These are phyloP conservation scores for Platyscapa corneri DNA, from an alignment of 1,140 invertebrate genomes.

Conservation along the genomic window DNA sequence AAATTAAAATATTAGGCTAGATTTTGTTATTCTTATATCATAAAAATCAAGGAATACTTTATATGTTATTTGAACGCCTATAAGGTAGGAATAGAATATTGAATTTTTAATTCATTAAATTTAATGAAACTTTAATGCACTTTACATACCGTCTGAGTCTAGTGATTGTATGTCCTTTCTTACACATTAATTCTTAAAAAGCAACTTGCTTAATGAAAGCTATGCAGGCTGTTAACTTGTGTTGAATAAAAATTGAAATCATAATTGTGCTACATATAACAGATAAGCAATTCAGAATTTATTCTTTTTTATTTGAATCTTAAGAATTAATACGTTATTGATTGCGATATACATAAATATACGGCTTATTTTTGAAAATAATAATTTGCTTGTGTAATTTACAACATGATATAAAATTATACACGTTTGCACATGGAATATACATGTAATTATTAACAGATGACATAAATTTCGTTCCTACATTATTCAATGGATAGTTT, in stretches of 20 bases:
- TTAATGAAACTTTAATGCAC: background rate
- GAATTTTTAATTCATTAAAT: background rate
- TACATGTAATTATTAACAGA: background rate
- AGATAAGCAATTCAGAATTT: constrained; percentile 27
- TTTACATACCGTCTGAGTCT: background rate
- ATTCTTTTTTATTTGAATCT: constrained; percentile 6
- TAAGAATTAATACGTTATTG: background rate
- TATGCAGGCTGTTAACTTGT: constrained; percentile 11
- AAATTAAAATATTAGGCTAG: constrained; percentile 26
- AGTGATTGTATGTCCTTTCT: constrained; percentile 39
- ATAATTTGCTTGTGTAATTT: too few relatives aligned
- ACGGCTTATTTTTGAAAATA: too few relatives aligned
- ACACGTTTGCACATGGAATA: too few relatives aligned
- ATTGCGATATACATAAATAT: background rate
- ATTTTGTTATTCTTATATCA: constrained; percentile 28
- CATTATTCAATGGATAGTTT: background rate
- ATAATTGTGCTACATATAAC: background rate
- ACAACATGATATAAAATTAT: too few relatives aligned
- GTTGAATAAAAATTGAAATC: background rate
- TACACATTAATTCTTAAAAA: background rate
- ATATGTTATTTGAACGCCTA: background rate
- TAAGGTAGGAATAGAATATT: background rate
- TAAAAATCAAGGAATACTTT: background rate
- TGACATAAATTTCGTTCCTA: background rate
- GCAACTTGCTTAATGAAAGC: constrained; percentile 26